Conservation (phyloP, 2,888 invertebrate genomes). For the Antitype chi region DNA sequence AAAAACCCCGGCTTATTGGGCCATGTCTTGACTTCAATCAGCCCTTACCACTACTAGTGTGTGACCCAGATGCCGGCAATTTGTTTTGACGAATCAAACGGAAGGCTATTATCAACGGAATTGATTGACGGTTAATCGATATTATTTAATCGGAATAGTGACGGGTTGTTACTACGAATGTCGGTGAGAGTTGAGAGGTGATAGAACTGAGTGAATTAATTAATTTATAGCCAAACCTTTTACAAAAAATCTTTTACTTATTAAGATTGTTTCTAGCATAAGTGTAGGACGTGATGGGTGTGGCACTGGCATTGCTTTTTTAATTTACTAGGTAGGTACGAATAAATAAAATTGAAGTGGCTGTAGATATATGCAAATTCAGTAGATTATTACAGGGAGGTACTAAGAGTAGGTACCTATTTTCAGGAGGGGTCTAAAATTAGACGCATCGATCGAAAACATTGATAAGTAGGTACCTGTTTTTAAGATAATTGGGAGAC, state of each 20-base stretch:
- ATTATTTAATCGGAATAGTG: conserved; percentile 59
- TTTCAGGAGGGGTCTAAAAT: background rate
- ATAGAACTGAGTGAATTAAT: conserved; percentile 8
- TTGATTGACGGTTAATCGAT: conserved; percentile 67
- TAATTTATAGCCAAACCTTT: background rate
- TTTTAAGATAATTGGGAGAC: too few species aligned
- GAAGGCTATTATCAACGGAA: conserved; percentile 54
- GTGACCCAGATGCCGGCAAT: conserved; percentile 69
- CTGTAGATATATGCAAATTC: too few species aligned
- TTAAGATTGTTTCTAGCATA: too few species aligned
- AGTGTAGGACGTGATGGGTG: too few species aligned
- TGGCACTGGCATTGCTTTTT: too few species aligned
- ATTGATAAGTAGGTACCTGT: too few species aligned
- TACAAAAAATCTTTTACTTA: background rate
- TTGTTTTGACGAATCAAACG: conserved; percentile 73
- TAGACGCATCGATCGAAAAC: background rate
- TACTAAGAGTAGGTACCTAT: background rate
- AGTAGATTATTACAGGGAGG: background rate
- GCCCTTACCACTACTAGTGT: conserved; percentile 39
- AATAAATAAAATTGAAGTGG: too few species aligned
- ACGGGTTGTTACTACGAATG: conserved; percentile 27
- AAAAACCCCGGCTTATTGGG: conserved; percentile 43
- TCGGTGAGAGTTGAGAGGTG: conserved; percentile 12
- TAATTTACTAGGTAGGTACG: too few species aligned
- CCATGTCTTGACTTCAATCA: conserved; percentile 36